These are phyloP conservation scores for Dreissena polymorpha DNA, from an alignment of 1,140 invertebrate species.

Conservation along the genomic window DNA sequence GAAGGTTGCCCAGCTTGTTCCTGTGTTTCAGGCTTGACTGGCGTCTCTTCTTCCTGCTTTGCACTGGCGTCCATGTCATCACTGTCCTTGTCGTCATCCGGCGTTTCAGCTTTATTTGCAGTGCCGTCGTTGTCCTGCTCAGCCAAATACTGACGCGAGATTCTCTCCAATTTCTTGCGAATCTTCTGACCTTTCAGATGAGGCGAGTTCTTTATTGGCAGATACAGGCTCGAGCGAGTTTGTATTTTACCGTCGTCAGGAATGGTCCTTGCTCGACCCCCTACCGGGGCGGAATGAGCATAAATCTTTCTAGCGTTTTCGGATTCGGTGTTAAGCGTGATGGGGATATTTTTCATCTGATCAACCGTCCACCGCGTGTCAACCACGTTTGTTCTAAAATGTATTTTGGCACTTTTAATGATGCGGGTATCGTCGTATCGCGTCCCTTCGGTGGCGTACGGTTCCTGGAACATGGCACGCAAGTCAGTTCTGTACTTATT, in stretches of 20 bases:
- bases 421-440: constrained; percentile 68
- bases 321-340: constrained; percentile 70
- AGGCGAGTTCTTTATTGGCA: constrained; percentile 66
- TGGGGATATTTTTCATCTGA: constrained; percentile 53
- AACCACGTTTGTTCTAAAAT: constrained; percentile 69
- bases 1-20: too few species aligned
- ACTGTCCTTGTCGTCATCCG: too few species aligned
- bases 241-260: constrained; percentile 59
- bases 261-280: constrained; percentile 59
- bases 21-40: too few species aligned
- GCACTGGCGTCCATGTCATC: too few species aligned
- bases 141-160: constrained; percentile 64
- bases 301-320: constrained; percentile 68
- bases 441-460: constrained; percentile 65
- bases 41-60: too few species aligned
- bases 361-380: constrained; percentile 64
- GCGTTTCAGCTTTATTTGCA: background rate
- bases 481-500: constrained; percentile 72
- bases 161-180: constrained; percentile 70
- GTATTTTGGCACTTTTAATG: constrained; percentile 68
- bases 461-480: constrained; percentile 74
- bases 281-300: constrained; percentile 68
- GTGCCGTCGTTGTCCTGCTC: constrained; percentile 34
- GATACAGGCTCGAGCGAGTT: constrained; percentile 67
- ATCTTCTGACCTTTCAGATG: constrained; percentile 70